These are phyloP conservation scores for Lasioglossum oenotherae DNA, from an alignment of 2,888 invertebrate species.

Conservation along the genomic window DNA sequence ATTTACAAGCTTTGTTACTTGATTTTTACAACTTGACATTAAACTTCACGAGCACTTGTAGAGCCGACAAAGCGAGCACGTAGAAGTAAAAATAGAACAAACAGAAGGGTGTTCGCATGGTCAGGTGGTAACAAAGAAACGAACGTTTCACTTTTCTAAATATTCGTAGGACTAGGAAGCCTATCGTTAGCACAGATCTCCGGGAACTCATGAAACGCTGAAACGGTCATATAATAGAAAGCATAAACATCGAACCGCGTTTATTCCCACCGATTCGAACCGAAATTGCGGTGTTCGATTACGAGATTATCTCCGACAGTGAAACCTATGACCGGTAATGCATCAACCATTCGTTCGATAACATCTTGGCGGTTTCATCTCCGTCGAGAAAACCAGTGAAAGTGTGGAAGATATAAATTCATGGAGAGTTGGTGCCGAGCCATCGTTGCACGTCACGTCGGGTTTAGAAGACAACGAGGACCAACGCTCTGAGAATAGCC, in stretches of 20 bases:
- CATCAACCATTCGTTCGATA: neutral
- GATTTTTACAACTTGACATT: neutral
- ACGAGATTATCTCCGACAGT: neutral
- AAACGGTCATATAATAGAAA: neutral
- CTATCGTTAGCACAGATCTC: neutral
- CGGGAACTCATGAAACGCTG: neutral
- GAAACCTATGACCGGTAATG: neutral
- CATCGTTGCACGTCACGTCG: neutral
- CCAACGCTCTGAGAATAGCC: neutral
- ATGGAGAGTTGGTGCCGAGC: neutral
- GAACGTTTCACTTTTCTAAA: neutral
- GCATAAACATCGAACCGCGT: neutral
- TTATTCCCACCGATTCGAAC: neutral
- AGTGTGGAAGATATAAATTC: neutral
- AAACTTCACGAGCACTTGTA: neutral
- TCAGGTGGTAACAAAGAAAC: too few species aligned
- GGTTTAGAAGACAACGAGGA: neutral
- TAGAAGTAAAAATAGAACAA: neutral
- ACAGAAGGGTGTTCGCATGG: neutral
- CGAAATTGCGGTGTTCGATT: neutral
- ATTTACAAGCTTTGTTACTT: neutral
- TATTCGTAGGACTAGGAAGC: neutral
- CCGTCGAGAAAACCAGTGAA: conserved; percentile 15
- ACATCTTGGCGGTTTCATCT: neutral
- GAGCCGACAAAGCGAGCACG: neutral